Conservation (phyloP, 2,113 vertebrate genomes). For the Sminthopsis crassicaudata region DNA sequence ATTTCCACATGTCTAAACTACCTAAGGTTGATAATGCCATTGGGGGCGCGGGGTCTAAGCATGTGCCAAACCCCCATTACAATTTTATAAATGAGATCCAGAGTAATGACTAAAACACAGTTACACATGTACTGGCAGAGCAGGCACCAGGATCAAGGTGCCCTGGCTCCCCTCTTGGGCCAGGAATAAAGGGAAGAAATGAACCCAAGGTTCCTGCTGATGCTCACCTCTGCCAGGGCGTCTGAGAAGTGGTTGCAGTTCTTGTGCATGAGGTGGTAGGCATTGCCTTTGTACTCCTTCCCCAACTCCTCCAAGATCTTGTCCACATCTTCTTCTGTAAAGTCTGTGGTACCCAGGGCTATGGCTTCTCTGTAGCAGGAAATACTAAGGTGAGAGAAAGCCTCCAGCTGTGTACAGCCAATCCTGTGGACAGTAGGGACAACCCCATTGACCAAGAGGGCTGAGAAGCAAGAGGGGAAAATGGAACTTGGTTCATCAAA, state of each 20-base stretch:
- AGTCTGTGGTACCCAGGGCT: conserved; percentile 93
- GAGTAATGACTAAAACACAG: not conserved
- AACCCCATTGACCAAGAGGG: not conserved
- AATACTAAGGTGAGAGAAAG: not conserved
- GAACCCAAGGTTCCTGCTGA: not conserved
- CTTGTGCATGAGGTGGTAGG: conserved; percentile 93
- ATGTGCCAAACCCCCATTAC: not conserved
- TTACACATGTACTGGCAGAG: not conserved
- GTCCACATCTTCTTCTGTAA: conserved; percentile 92
- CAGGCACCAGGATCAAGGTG: not conserved
- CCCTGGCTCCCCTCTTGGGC: not conserved
- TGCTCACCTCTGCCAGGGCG: conserved; percentile 90
- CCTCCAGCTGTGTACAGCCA: not conserved
- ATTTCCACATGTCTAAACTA: not conserved
- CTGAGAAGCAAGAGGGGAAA: not conserved
- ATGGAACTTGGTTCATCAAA: not conserved
- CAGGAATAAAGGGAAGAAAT: not conserved
- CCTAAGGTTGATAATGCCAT: not conserved
- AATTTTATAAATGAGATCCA: not conserved
- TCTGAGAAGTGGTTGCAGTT: conserved; percentile 95
- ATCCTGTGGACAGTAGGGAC: not conserved
- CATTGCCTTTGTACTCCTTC: conserved; percentile 92
- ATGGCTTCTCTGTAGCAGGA: conserved; percentile 89
- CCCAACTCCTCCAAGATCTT: conserved; percentile 96
- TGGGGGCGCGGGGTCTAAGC: not conserved